A percentile compares a stretch with the other conserved stretches of the same genome.
phyloP scores from a whole-genome alignment of 2,888 invertebrate genomes.

The Trichacis sp. region DNA sequence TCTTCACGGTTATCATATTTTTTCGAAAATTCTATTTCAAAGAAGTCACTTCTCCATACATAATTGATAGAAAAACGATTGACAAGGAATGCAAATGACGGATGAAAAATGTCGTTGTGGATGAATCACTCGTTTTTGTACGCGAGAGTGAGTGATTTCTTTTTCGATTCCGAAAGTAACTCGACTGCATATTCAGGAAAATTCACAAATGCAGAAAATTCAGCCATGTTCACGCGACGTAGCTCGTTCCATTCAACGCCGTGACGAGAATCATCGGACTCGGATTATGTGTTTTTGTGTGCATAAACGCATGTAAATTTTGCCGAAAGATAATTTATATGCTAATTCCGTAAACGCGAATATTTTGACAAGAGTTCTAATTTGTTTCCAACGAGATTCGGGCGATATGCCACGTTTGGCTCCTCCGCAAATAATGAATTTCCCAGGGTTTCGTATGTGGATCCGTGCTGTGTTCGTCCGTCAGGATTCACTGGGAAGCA shows the following conservation, averaged over 20 bases:
- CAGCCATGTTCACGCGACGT: neutral
- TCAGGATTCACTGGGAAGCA: too few species aligned
- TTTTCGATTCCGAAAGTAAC: too few species aligned
- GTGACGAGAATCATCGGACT: neutral
- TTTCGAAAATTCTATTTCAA: too few species aligned
- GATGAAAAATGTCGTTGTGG: too few species aligned
- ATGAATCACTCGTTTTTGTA: too few species aligned
- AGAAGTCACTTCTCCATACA: too few species aligned
- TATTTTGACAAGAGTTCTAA: slow-evolving; percentile 3
- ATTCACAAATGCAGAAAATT: neutral
- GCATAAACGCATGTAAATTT: slow-evolving; percentile 1
- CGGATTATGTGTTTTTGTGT: slow-evolving; percentile 1
- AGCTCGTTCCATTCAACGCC: neutral
- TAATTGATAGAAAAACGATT: too few species aligned
- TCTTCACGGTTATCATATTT: too few species aligned
- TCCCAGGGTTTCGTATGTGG: too few species aligned
- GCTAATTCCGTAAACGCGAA: slow-evolving; percentile 2
- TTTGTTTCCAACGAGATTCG: neutral
- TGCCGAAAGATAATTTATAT: neutral
- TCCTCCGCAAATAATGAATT: neutral
- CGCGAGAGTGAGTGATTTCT: too few species aligned
- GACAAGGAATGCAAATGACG: too few species aligned
- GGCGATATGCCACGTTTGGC: neutral
- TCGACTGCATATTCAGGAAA: neutral
- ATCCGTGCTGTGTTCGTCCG: too few species aligned